A percentile compares a stretch with the other conserved stretches of the same genome.
These are phyloP conservation scores for Cantharis lateralis DNA, from an alignment of 2,888 invertebrate species.

Conservation along the genomic window DNA sequence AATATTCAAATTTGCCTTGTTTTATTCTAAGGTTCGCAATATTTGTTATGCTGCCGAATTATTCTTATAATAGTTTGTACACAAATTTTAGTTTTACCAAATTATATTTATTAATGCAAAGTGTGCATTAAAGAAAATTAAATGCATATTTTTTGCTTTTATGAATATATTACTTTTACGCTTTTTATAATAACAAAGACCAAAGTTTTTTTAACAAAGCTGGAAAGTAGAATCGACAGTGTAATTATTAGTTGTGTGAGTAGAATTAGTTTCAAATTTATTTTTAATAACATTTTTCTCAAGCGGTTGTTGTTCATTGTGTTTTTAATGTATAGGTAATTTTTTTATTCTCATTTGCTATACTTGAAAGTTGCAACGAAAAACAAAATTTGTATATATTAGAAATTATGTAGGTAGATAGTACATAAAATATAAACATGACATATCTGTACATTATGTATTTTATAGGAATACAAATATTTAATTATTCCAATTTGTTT, in stretches of 20 bases:
- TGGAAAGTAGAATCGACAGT: slow-evolving; percentile 18
- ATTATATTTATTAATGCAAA: not conserved
- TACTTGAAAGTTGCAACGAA: slow-evolving; percentile 16
- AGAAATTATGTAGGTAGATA: slow-evolving; percentile 32
- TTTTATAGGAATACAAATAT: slow-evolving; percentile 40
- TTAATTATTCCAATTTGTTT: slow-evolving; percentile 14
- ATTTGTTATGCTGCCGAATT: no score
- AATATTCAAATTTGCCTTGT: no score
- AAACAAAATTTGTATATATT: slow-evolving; percentile 14
- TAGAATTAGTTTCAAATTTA: slow-evolving; percentile 8
- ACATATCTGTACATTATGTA: slow-evolving; percentile 39
- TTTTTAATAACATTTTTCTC: slow-evolving; percentile 9
- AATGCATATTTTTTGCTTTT: not conserved
- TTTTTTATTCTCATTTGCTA: slow-evolving; percentile 7
- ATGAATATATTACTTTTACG: not conserved
- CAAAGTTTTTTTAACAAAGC: slow-evolving; percentile 22
- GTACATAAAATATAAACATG: slow-evolving; percentile 33
- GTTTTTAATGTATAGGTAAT: slow-evolving; percentile 1
- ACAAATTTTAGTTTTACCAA: not conserved
- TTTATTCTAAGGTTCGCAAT: no score
- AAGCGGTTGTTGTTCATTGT: slow-evolving; percentile 5
- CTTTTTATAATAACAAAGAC: slow-evolving; percentile 19
- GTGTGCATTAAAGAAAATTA: not conserved
- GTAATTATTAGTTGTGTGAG: slow-evolving; percentile 24
- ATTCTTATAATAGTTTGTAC: not conserved